A percentile compares a stretch with the other conserved stretches of the same genome.
These are phyloP conservation scores for Chrysomallon squamiferum DNA, from an alignment of 1,140 invertebrate genomes.

Conservation along the genomic window DNA sequence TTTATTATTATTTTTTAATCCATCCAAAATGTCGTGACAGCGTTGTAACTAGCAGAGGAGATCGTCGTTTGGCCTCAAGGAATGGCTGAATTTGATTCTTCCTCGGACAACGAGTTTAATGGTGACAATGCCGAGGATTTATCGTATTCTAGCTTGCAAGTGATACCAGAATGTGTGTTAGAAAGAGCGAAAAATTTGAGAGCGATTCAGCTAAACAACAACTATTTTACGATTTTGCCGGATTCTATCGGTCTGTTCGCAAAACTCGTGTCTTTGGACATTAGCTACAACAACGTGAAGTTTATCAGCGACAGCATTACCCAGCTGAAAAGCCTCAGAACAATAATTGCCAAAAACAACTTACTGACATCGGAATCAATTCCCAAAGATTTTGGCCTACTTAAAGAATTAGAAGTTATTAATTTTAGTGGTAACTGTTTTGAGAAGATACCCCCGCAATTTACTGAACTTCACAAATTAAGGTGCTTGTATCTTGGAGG, in stretches of 20 bases:
- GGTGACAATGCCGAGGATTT: constrained; percentile 55
- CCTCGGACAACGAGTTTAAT: constrained; percentile 40
- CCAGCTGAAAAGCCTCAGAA: constrained; percentile 73
- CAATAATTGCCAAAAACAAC: constrained; percentile 89
- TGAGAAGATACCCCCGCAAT: constrained; percentile 82
- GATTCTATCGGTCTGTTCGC: constrained; percentile 59
- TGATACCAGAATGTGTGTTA: constrained; percentile 49
- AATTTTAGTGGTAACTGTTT: constrained; percentile 93
- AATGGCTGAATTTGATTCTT: constrained; percentile 5
- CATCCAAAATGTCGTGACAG: too few species aligned
- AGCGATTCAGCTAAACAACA: constrained; percentile 58
- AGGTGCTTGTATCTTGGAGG: constrained; percentile 89
- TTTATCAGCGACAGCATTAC: constrained; percentile 78
- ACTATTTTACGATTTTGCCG: constrained; percentile 59
- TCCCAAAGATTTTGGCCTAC: constrained; percentile 80
- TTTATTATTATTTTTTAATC: too few species aligned
- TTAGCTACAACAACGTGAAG: constrained; percentile 86
- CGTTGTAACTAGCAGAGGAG: too few species aligned
- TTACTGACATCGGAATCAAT: constrained; percentile 79
- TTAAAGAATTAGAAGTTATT: constrained; percentile 75
- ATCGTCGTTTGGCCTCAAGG: too few species aligned
- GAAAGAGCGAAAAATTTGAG: constrained; percentile 34
- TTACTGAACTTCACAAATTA: constrained; percentile 78
- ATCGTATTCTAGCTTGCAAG: constrained; percentile 51
- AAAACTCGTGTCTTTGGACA: constrained; percentile 73